Conservation (phyloP, 2,888 invertebrate genomes). For the Embidobia sp. region DNA sequence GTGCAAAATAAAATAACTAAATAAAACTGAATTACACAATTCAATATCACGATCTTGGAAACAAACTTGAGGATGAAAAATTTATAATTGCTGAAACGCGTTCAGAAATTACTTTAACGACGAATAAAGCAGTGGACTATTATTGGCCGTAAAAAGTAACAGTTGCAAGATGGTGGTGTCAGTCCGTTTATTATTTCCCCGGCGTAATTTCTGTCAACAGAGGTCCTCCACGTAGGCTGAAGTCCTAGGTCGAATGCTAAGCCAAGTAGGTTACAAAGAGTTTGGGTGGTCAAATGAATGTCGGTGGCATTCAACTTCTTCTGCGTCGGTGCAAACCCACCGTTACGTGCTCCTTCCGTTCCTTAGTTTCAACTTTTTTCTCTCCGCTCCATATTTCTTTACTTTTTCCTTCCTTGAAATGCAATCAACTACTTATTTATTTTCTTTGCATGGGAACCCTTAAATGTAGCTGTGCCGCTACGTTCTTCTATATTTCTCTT, state of each 20-base stretch:
- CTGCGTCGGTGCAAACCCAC: constrained; percentile 6
- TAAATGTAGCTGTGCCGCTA: neutral
- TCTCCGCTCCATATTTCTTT: constrained; percentile 24
- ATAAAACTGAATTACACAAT: too few relatives aligned
- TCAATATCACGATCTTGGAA: too few relatives aligned
- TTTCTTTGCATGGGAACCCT: constrained; percentile 27
- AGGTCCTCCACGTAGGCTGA: constrained; percentile 21
- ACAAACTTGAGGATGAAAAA: too few relatives aligned
- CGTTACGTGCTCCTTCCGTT: constrained; percentile 18
- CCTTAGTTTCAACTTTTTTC: constrained; percentile 32
- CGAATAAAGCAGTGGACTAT: constrained; percentile 3
- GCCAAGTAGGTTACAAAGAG: constrained; percentile 31
- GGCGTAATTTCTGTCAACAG: constrained; percentile 15
- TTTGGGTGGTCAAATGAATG: constrained; percentile 49
- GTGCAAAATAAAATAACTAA: too few relatives aligned
- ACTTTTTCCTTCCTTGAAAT: constrained; percentile 30
- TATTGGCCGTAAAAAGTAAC: constrained; percentile 18
- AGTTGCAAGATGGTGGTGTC: constrained; percentile 6
- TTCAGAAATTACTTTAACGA: neutral
- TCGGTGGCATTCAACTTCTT: constrained; percentile 28
- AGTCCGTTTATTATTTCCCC: constrained; percentile 23
- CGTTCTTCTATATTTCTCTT: neutral
- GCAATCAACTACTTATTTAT: constrained; percentile 53
- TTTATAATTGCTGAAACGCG: too few relatives aligned
- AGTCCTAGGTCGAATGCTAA: constrained; percentile 45